Percentiles rank a stretch among this genome's conserved stretches.
Conservation (phyloP, 2,888 invertebrate species). For the Odontomyia ornata region DNA sequence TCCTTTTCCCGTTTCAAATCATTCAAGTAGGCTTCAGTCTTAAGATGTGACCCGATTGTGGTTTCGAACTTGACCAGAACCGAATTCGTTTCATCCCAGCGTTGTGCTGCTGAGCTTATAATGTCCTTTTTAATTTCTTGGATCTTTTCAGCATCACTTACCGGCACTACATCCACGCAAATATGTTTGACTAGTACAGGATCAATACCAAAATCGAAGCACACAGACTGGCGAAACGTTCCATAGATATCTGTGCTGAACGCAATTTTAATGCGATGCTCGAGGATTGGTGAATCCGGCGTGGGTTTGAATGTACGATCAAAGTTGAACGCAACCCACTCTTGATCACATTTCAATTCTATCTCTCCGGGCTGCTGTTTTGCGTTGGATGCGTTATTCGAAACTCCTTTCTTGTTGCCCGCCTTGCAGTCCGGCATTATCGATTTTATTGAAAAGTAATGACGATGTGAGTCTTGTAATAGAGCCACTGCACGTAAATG, state of each 20-base stretch:
- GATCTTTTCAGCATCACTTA: conserved; percentile 71
- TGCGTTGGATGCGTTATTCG: conserved; percentile 3
- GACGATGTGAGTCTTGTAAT: conserved; percentile 75
- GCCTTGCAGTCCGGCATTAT: conserved; percentile 58
- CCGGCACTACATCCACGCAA: conserved; percentile 80
- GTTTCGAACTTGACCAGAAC: conserved; percentile 68
- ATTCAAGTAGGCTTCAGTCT: conserved; percentile 63
- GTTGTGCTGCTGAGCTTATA: conserved; percentile 69
- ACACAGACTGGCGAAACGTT: conserved; percentile 79
- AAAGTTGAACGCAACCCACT: conserved; percentile 64
- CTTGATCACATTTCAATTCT: conserved; percentile 64
- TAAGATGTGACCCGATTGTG: conserved; percentile 66
- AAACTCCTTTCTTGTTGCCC: conserved; percentile 46
- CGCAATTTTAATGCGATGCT: conserved; percentile 67
- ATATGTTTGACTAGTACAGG: conserved; percentile 73
- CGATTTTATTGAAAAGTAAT: conserved; percentile 72
- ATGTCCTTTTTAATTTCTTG: conserved; percentile 73
- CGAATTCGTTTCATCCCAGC: conserved; percentile 70
- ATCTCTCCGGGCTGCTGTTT: conserved; percentile 54
- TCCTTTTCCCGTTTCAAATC: conserved; percentile 67
- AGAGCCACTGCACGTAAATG: conserved; percentile 71
- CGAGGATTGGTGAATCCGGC: conserved; percentile 53
- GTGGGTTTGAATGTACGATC: conserved; percentile 50
- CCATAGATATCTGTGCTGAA: conserved; percentile 78
- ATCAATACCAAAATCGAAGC: conserved; percentile 77